Evolutionary conservation across 64 coral and sea anemone species (phyloP), one percentile per base, ranked within the genome.

Genomic region (Actinia equina): DNA sequence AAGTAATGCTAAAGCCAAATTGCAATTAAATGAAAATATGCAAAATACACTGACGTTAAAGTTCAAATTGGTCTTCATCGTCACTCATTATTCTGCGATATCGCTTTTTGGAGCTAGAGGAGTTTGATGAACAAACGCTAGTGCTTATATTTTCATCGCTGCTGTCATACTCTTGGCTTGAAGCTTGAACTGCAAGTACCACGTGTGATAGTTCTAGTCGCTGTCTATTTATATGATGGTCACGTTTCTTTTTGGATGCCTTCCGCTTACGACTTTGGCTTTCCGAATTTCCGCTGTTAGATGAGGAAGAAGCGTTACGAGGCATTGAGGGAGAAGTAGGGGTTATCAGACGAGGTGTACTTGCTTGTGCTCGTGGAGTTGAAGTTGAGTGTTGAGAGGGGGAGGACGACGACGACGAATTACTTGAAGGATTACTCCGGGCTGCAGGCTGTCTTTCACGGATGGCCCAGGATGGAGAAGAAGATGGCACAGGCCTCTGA

Each of bases 181-280:
- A 74, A 41, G 69, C 69, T 74, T 74, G 69, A 15, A 74, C 69
- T 41, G n/a, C 69, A 12, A 74, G 69, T 30, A 74, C 69, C 20
- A 74, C 69, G 69, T 41, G 25, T 74, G 69, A 2, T 41, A 74
- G 69, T 74, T 74, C 25, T 74, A 74, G 25, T 74, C 27, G 23
- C 26, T 26, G 10, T 74, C 69, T 74, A 37, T 74, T 74, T 5
- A 5, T 30, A 41, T 74, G n/a, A 1, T 74, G 69, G 23, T 74
- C 26, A 74, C 69, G 69, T 74, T 74, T 74, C 69, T 74, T 74
- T 74, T 74, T 74, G 6, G 69, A 74, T 74, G 69, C 69, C 69
- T 74, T 74, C 0, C 69, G 69, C 14, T 74, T 74, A 41, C 69
- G 69, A 74, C 41, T 74, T 74, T 74, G 25, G 5, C 26, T 74